Conservation (phyloP, 2,888 invertebrate species). For the Platerodrilus igneus region DNA sequence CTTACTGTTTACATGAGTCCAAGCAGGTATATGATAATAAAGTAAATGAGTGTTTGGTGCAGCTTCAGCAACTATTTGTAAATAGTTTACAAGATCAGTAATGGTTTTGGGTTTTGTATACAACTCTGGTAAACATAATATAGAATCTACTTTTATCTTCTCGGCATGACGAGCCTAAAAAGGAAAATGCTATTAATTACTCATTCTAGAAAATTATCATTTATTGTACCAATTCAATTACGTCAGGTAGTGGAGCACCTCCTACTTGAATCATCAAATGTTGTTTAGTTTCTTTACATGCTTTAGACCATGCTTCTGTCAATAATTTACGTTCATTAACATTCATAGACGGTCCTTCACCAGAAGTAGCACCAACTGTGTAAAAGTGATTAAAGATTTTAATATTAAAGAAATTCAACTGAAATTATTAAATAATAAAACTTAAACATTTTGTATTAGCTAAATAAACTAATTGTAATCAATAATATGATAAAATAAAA, state of each 20-base stretch:
- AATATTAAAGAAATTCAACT: background rate
- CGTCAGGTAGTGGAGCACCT: slow-evolving; percentile 63
- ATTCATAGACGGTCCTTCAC: slow-evolving; percentile 68
- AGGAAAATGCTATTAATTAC: too few species aligned
- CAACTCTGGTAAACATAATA: slow-evolving; percentile 70
- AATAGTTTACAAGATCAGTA: slow-evolving; percentile 60
- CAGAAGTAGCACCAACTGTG: slow-evolving; percentile 74
- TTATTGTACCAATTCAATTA: slow-evolving; percentile 60
- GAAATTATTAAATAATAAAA: background rate
- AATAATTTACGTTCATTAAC: slow-evolving; percentile 63
- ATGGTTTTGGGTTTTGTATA: slow-evolving; percentile 66
- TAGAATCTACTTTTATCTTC: slow-evolving; percentile 58
- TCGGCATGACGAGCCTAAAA: slow-evolving; percentile 65
- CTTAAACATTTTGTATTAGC: background rate
- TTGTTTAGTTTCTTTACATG: slow-evolving; percentile 52
- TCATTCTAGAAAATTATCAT: too few species aligned
- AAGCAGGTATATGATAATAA: slow-evolving; percentile 77
- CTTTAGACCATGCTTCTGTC: slow-evolving; percentile 61
- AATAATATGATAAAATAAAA: too few species aligned
- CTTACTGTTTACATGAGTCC: slow-evolving; percentile 70
- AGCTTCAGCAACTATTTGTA: slow-evolving; percentile 61
- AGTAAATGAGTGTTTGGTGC: slow-evolving; percentile 73
- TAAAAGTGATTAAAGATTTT: background rate
- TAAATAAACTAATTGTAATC: too few species aligned
- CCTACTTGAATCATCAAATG: slow-evolving; percentile 71